Base-by-base conservation (phyloP, 1,140 invertebrate species). In the Nylanderia fulva region DNA sequence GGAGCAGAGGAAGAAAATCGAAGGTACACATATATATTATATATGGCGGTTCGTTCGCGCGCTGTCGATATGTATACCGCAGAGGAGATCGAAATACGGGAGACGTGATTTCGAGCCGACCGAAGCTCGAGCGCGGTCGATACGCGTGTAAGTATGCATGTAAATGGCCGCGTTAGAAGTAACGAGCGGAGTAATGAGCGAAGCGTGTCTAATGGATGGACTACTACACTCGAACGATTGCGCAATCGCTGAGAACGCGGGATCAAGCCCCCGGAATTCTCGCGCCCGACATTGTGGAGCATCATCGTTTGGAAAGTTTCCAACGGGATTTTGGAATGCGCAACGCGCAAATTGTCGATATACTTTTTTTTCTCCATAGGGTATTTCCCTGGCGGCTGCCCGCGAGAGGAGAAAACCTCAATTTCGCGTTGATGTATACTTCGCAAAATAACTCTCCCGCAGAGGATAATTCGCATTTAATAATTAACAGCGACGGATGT, bases 401-500 rank as follows among this genome's bases (percentile, higher is more conserved):
- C 52, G 33, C 7, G 52, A 27, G 18, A 24, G 8, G 52, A 27
- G 18, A 24, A 29, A 61, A 27, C 42, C 45, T 13, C 42, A 52
- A 66, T 79, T 54, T 66, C 29, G 29, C 48, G 64, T 15, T 24
- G 39, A 71, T 21, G 58, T 33, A 33, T 11, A 33, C 45, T 48
- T 48, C 77, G 29, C 64, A 48, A 18, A 27, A 80, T 80, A 42
- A 58, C 33, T 80, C 24, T n/a, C 64, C 66, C 77, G 77, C 77
- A 54, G 77, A 58, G 77, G 42, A 72, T 82, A 82, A 82, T 82
- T 58, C 29, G 52, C 77, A 58, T 58, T 72, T 72, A 71, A 82
- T 82, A 82, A 82, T 82, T 82, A 72, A 82, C 36, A 7, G 9
- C 52, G 52, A 27, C 72, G 36, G 87, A 88, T 85, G 76, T 85